These are phyloP conservation scores for Natrix natrix DNA, from an alignment of 2,797 vertebrate genomes.

Conservation along the genomic window DNA sequence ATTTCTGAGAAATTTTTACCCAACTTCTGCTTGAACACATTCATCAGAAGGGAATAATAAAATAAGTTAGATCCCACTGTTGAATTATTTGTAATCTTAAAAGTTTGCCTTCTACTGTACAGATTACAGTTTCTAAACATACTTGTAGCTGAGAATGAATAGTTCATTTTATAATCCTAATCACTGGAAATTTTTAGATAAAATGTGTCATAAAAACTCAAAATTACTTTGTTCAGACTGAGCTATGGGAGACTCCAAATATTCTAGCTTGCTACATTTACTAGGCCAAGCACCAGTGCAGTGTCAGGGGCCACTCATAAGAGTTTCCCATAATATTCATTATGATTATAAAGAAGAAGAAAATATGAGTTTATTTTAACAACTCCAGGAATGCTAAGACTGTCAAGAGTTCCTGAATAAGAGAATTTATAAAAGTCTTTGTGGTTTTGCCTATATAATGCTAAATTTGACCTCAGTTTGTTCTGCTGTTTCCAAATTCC, in stretches of 20 bases:
- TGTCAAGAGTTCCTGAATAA: neutral
- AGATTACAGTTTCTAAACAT: neutral
- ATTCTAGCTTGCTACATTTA: no score
- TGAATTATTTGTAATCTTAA: neutral
- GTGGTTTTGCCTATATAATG: neutral
- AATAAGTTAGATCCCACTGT: neutral
- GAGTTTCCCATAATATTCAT: neutral
- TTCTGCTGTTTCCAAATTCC: neutral
- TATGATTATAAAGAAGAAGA: neutral
- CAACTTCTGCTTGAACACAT: neutral
- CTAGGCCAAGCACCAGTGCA: neutral
- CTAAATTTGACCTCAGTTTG: neutral
- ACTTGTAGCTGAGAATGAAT: neutral
- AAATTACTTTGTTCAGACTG: neutral
- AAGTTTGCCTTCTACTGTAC: neutral
- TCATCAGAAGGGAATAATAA: neutral
- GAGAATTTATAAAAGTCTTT: neutral
- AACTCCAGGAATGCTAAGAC: neutral
- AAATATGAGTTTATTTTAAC: neutral
- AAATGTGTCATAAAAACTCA: neutral
- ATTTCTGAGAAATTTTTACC: neutral
- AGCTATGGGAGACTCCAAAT: neutral
- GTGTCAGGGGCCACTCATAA: neutral
- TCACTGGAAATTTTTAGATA: neutral
- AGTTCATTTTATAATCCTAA: neutral